A percentile compares a stretch with the other conserved stretches of the same genome.
Evolutionary conservation across 1,140 invertebrate species (phyloP).

Genomic region (Dendrolimus kikuchii): DNA sequence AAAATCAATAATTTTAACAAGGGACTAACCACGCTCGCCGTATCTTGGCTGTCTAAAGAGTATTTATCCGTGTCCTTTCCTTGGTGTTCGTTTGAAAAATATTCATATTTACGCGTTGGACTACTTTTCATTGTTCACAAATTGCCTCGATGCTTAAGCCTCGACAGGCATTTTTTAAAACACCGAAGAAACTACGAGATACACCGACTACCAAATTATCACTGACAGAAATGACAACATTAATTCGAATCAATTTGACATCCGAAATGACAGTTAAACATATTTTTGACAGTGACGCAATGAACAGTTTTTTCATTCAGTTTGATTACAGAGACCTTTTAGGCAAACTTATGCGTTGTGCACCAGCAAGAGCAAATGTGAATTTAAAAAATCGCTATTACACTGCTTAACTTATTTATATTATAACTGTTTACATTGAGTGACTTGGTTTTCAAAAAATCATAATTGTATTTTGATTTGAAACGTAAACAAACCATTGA

Average conservation of each 20-base stretch:
- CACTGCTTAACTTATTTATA: too few species aligned
- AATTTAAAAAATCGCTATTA: too few species aligned
- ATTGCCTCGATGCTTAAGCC: slow-evolving; percentile 43
- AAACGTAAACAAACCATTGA: too few species aligned
- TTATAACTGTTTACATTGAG: too few species aligned
- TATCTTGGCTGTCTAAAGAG: slow-evolving; percentile 68
- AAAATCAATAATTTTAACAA: slow-evolving; percentile 67
- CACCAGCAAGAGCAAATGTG: too few species aligned
- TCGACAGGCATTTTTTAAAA: slow-evolving; percentile 50
- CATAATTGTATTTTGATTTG: too few species aligned
- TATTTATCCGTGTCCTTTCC: slow-evolving; percentile 65
- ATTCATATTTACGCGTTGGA: slow-evolving; percentile 68
- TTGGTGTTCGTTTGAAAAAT: slow-evolving; percentile 59
- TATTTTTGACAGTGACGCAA: neutral
- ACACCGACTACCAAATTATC: slow-evolving; percentile 31
- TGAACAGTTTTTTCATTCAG: neutral
- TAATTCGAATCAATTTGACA: slow-evolving; percentile 14
- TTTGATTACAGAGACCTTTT: neutral
- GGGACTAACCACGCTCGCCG: slow-evolving; percentile 65
- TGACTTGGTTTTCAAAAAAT: too few species aligned
- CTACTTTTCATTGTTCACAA: slow-evolving; percentile 69
- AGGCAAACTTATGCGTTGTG: too few species aligned
- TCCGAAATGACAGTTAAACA: slow-evolving; percentile 5
- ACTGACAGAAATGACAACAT: slow-evolving; percentile 31
- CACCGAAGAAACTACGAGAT: slow-evolving; percentile 44